Base-by-base conservation (phyloP, 1,140 invertebrate genomes). In the Oreohelix idahoensis region DNA sequence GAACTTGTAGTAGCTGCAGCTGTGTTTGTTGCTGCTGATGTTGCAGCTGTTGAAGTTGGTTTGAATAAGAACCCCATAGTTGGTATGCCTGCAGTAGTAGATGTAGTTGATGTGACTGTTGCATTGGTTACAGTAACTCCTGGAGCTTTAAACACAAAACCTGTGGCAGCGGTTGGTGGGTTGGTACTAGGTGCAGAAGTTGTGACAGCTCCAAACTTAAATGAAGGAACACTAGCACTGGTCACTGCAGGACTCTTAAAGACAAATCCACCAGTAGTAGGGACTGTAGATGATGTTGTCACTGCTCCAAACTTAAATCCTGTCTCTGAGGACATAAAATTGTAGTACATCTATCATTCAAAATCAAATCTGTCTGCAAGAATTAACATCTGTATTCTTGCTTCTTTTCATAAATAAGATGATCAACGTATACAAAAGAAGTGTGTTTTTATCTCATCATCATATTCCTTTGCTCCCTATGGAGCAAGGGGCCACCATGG, bases 151-250 rank as follows among this genome's bases (percentile, higher is more conserved):
- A 84, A 86, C 2, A 42, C 77, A 73, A 77, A 77, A 2, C 38
- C 81, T 20, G 74, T 74, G 75, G 83, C 20, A 23, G n/a, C n/a
- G n/a, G n/a, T n/a, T n/a, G 83, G 35, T 23, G 35, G 66, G 84
- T 29, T 53, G 58, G 20, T 69, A 39, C 26, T 83, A 26, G 58
- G n/a, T 45, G 66, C 53, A 45, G 71, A 45, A 29, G 77, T 73
- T 32, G 84, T 45, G 23, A 76, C 39, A 5, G 63, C 26, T 53
- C 84, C 84, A 84, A 88, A 88, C 20, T 83, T 84, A 70, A 89
- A 88, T 42, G 71, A 2, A 26, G 36, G 66, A 73, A 79, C 75
- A 23, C 36, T 79, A 38, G 81, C 70, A 71, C 78, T 63, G 0
- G 83, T 66, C 58, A 53, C 51, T 79, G 82, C 45, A 49, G 85